Evolutionary conservation across 2,797 vertebrate species (phyloP).

Genomic region (Tolypeutes matacus): DNA sequence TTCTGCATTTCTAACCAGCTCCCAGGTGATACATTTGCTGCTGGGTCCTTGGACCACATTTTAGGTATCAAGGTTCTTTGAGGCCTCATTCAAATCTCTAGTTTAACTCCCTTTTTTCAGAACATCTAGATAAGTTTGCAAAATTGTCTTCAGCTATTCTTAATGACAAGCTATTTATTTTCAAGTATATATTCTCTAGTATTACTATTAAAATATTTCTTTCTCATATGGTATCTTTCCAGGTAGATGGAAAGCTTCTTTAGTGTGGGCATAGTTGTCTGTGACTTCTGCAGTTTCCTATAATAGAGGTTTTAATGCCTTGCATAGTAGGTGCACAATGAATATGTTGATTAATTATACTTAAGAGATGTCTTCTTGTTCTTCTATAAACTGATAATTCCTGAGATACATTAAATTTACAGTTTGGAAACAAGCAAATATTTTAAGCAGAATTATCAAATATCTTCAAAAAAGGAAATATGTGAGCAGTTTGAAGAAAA

Average conservation of each 20-base stretch:
- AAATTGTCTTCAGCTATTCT: slow-evolving; percentile 19
- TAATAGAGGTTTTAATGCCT: neutral
- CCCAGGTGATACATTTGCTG: neutral
- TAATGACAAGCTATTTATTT: neutral
- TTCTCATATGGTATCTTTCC: neutral
- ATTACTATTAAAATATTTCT: slow-evolving; percentile 25
- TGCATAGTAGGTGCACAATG: neutral
- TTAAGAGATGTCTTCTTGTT: neutral
- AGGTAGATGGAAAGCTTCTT: neutral
- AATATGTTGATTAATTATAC: slow-evolving; percentile 28
- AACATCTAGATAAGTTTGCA: neutral
- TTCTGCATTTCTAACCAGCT: neutral
- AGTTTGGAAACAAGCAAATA: slow-evolving; percentile 34
- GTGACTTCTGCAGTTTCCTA: neutral
- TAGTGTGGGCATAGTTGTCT: neutral
- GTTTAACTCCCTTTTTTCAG: slow-evolving; percentile 35
- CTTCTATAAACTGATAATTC: neutral
- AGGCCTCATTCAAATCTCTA: neutral
- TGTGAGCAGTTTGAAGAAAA: slow-evolving; percentile 37
- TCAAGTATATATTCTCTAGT: neutral
- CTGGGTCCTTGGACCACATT: neutral
- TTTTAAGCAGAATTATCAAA: slow-evolving; percentile 59
- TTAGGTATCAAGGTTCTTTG: neutral
- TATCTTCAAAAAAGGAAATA: neutral
- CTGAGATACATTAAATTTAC: neutral